phyloP scores from a whole-genome alignment of 2,888 invertebrate species.

The Hipparchia sbordonii region DNA sequence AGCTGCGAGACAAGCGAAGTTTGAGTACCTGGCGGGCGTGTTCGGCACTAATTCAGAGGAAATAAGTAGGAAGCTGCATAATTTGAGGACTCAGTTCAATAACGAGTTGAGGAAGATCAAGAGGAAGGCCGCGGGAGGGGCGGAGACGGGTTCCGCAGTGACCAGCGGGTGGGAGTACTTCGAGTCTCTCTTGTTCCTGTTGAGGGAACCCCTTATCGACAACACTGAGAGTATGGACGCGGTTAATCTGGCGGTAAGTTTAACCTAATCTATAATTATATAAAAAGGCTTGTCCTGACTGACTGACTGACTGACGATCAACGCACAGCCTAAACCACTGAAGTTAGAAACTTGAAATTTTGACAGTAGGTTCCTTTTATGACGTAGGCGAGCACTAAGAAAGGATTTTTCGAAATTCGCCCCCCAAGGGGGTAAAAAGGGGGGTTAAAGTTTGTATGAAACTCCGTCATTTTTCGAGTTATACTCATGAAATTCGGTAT shows the following conservation, averaged over 20 bases:
- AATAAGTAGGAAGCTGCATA: conserved; percentile 71
- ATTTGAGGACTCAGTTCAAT: conserved; percentile 72
- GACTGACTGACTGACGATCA: too few relatives aligned
- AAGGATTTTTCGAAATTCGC: too few relatives aligned
- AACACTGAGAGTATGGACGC: conserved; percentile 58
- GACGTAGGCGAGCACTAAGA: too few relatives aligned
- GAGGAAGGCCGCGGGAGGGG: conserved; percentile 51
- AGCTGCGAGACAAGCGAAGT: conserved; percentile 55
- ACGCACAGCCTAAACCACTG: too few relatives aligned
- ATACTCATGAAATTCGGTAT: too few relatives aligned
- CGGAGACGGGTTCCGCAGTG: conserved; percentile 41
- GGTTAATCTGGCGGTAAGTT: conserved; percentile 69
- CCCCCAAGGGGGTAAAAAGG: too few relatives aligned
- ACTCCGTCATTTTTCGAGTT: too few relatives aligned
- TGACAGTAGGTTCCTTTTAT: too few relatives aligned
- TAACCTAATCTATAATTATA: background rate
- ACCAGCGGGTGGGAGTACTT: conserved; percentile 75
- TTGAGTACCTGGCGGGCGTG: conserved; percentile 63
- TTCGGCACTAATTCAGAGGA: conserved; percentile 69
- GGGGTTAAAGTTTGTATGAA: too few relatives aligned
- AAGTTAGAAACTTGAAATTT: too few relatives aligned
- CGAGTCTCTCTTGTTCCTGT: conserved; percentile 67
- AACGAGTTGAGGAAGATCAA: conserved; percentile 74
- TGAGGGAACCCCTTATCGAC: conserved; percentile 56
- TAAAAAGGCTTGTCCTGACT: too few relatives aligned